Conservation (phyloP, 2,888 invertebrate species). For the Tetragnatha montana region DNA sequence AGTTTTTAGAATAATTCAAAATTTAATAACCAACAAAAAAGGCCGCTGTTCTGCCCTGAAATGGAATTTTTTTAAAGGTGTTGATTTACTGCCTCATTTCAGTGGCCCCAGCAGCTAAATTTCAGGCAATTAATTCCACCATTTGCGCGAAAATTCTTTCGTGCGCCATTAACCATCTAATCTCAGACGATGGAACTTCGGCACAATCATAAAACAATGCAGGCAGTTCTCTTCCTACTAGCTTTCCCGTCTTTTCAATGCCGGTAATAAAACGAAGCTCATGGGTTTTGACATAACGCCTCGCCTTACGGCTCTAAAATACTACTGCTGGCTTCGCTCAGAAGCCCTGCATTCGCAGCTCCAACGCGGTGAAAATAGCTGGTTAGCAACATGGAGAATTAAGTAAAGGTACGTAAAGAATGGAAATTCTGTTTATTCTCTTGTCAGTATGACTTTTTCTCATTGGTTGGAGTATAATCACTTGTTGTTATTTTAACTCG, state of each 20-base stretch:
- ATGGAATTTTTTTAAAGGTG: no score
- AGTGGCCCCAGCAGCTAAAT: no score
- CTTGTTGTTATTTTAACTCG: no score
- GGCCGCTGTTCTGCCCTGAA: no score
- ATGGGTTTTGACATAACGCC: slow-evolving; percentile 1
- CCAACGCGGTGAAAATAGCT: not conserved
- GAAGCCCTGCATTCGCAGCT: not conserved
- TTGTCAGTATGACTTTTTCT: no score
- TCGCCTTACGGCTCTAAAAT: slow-evolving; percentile 4
- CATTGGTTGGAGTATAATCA: no score
- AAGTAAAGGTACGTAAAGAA: not conserved
- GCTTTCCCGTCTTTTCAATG: slow-evolving; percentile 10
- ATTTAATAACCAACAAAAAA: no score
- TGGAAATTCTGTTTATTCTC: not conserved
- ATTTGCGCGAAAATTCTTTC: slow-evolving; percentile 23
- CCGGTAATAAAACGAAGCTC: slow-evolving; percentile 38
- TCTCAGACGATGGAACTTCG: slow-evolving; percentile 11
- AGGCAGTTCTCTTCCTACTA: slow-evolving; percentile 9
- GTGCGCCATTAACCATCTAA: slow-evolving; percentile 39
- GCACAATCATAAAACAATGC: slow-evolving; percentile 29
- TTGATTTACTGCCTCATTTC: no score
- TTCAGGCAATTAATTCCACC: slow-evolving; percentile 21
- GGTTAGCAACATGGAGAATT: not conserved
- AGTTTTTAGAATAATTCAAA: no score
- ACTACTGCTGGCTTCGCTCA: not conserved